Conservation (phyloP, 2,113 vertebrate genomes). For the Lontra canadensis region DNA sequence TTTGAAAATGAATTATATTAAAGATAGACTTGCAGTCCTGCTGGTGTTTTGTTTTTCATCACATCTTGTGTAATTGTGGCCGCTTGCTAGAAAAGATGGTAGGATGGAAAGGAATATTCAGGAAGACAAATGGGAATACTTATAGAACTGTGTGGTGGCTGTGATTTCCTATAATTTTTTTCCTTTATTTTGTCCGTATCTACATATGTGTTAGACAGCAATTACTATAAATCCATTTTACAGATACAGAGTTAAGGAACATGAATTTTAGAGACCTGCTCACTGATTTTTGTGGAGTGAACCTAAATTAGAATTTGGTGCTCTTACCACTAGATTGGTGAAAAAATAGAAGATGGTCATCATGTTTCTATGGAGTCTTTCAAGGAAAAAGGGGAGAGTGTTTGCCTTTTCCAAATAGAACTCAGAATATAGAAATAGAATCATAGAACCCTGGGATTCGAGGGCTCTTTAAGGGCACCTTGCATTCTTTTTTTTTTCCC, state of each 20-base stretch:
- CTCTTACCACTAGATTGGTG: background rate
- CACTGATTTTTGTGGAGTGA: background rate
- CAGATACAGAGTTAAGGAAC: background rate
- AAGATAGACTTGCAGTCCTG: slow-evolving; percentile 8
- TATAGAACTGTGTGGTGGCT: background rate
- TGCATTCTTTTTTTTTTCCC: background rate
- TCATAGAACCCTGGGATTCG: background rate
- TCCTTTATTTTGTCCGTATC: background rate
- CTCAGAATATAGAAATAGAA: background rate
- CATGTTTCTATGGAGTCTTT: background rate
- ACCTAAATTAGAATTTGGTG: background rate
- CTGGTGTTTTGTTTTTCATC: background rate
- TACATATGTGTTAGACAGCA: background rate
- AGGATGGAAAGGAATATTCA: background rate
- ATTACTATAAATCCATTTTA: background rate
- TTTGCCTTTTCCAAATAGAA: background rate
- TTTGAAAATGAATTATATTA: slow-evolving; percentile 58
- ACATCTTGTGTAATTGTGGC: background rate
- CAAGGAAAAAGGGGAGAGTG: background rate
- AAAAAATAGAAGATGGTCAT: background rate
- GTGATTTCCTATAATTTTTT: background rate
- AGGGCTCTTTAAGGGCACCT: background rate
- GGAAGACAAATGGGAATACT: background rate
- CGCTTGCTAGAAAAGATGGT: background rate
- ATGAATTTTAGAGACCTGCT: background rate